phyloP scores from a whole-genome alignment of 2,888 invertebrate species.

The Leptinotarsa tumamoca region DNA sequence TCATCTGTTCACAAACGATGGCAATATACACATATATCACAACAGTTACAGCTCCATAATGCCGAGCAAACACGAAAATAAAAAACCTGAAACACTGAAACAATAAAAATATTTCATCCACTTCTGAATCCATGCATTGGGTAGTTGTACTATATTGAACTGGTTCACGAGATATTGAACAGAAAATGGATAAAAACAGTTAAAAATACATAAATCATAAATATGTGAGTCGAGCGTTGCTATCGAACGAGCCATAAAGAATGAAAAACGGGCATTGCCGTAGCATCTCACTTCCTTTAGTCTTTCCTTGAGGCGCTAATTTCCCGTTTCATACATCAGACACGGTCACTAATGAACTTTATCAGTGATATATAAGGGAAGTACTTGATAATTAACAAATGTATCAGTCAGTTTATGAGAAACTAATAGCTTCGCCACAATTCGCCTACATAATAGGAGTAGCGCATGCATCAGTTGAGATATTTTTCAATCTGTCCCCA shows the following conservation, averaged over 20 bases:
- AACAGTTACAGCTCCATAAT: background rate
- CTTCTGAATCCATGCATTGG: constrained; percentile 34
- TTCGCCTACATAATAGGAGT: too few species aligned
- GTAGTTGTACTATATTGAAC: constrained; percentile 37
- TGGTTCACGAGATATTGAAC: constrained; percentile 42
- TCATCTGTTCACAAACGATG: background rate
- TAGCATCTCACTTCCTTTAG: constrained; percentile 45
- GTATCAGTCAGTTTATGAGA: background rate
- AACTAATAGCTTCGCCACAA: background rate
- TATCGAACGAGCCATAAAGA: constrained; percentile 48
- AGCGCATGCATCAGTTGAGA: too few species aligned
- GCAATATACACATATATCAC: background rate
- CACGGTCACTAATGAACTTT: constrained; percentile 38
- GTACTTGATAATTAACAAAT: constrained; percentile 20
- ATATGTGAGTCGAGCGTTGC: constrained; percentile 39
- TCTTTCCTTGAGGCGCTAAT: constrained; percentile 36
- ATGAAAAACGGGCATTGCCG: constrained; percentile 51
- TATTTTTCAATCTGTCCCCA: too few species aligned
- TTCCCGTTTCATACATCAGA: constrained; percentile 36
- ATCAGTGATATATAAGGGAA: constrained; percentile 29
- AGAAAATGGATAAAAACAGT: constrained; percentile 42
- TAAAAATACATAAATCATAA: constrained; percentile 51
- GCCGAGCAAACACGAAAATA: background rate
- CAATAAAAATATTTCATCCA: constrained; percentile 24
- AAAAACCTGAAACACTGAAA: background rate